Evolutionary conservation across 2,113 vertebrate genomes (phyloP).

Genomic region (Tragelaphus strepsiceros): DNA sequence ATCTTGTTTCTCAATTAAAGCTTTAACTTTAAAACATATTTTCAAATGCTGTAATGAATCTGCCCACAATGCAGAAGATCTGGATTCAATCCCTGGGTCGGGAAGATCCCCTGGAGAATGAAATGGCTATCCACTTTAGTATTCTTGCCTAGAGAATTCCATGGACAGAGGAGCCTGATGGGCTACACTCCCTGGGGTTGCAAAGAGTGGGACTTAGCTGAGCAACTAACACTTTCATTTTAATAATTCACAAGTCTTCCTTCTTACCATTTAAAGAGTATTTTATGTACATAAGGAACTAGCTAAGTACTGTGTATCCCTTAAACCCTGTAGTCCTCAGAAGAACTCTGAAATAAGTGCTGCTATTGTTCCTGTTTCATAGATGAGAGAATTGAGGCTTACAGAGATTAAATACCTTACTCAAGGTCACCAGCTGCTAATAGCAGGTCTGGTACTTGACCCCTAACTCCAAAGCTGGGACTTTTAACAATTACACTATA

Average conservation of each 20-base stretch:
- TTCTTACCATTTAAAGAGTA: not conserved
- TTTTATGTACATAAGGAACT: not conserved
- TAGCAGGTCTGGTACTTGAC: not conserved
- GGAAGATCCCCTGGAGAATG: not conserved
- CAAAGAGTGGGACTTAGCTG: not conserved
- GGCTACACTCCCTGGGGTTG: not conserved
- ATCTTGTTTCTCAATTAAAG: not conserved
- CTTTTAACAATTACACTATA: not conserved
- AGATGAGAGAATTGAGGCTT: not conserved
- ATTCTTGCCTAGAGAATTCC: not conserved
- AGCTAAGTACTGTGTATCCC: not conserved
- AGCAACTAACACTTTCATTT: not conserved
- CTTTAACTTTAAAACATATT: not conserved
- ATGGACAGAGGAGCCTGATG: not conserved
- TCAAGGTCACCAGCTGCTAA: not conserved
- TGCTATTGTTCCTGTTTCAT: not conserved
- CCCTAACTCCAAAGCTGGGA: not conserved
- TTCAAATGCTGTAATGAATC: not conserved
- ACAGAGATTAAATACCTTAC: not conserved
- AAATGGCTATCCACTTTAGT: not conserved
- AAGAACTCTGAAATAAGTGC: not conserved
- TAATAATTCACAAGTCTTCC: not conserved
- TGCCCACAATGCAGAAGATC: accelerated
- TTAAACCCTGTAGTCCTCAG: not conserved
- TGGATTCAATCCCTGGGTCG: not conserved